A percentile compares a stretch with the other conserved stretches of the same genome.
phyloP scores from a whole-genome alignment of 2,888 invertebrate species.

The Steromphala cineraria region DNA sequence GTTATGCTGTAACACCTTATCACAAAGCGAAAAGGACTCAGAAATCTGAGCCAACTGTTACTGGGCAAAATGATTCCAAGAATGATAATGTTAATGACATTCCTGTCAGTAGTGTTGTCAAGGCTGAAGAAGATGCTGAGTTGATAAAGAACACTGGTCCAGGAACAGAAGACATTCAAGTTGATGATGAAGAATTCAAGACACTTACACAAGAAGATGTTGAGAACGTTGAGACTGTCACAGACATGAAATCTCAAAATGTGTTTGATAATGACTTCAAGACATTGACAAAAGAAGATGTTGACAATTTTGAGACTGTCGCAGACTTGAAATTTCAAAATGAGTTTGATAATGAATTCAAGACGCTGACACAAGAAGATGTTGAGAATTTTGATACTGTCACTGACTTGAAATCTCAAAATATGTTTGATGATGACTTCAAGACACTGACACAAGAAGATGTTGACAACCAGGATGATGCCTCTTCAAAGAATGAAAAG shows the following conservation, averaged over 20 bases:
- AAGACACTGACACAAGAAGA: neutral
- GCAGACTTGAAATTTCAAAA: no score
- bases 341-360: no score
- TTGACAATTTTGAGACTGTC: no score
- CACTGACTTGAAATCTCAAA: neutral
- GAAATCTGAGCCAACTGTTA: no score
- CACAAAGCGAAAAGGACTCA: neutral
- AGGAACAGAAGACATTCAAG: no score
- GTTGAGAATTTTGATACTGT: neutral
- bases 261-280: neutral
- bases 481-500: no score
- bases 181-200: constrained; percentile 4
- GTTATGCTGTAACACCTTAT: neutral
- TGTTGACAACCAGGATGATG: neutral
- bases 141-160: no score
- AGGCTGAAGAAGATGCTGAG: no score
- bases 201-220: neutral
- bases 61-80: no score
- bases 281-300: neutral
- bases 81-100: no score
- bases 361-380: neutral
- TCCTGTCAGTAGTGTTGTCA: no score
- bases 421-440: neutral
- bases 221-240: neutral
- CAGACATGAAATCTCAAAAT: neutral